Conservation (phyloP, 2,888 invertebrate genomes). For the Anorthoa munda region DNA sequence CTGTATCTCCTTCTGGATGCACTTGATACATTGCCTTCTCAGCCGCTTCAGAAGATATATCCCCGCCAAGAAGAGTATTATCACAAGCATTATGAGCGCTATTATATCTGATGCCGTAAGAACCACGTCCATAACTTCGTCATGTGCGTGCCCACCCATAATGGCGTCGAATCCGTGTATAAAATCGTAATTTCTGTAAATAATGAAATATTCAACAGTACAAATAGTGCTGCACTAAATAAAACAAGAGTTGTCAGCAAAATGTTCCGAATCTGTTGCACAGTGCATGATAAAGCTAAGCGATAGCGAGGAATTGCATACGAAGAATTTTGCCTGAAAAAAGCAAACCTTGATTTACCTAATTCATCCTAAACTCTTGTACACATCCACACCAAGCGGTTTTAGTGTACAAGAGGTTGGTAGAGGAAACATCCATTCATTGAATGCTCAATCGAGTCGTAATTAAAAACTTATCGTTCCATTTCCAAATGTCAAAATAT, state of each 20-base stretch:
- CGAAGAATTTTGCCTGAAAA: background rate
- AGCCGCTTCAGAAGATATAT: constrained; percentile 70
- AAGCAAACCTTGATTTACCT: no score
- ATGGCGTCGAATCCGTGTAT: constrained; percentile 41
- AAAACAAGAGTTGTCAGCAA: constrained; percentile 43
- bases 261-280: constrained; percentile 17
- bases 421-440: background rate
- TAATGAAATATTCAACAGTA: constrained; percentile 53
- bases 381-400: no score
- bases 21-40: constrained; percentile 67
- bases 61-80: constrained; percentile 68
- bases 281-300: constrained; percentile 25
- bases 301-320: constrained; percentile 17
- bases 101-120: constrained; percentile 72
- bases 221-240: constrained; percentile 43
- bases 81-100: constrained; percentile 64
- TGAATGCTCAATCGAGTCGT: background rate
- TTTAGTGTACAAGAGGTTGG: no score
- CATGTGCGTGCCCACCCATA: constrained; percentile 75
- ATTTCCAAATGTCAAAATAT: background rate
- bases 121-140: constrained; percentile 74
- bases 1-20: constrained; percentile 71
- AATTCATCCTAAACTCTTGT: no score
- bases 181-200: constrained; percentile 50
- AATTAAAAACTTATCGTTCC: no score